Conservation (phyloP, 2,888 invertebrate species). For the Caenorhabditis imperialis region DNA sequence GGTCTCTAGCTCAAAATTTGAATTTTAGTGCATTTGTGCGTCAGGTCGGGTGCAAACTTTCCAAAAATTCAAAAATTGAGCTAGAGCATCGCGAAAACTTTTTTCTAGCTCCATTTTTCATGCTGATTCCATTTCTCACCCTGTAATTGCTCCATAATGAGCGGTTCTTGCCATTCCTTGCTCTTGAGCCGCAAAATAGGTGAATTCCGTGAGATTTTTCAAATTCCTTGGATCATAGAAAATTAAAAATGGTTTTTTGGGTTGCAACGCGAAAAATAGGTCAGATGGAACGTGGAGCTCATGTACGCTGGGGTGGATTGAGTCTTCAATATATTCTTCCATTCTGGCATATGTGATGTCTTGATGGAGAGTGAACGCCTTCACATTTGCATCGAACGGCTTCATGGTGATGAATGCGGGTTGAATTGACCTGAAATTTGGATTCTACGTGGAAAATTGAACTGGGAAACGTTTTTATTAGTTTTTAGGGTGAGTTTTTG, state of each 20-base stretch:
- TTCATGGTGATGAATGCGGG: constrained; percentile 65
- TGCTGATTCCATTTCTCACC: constrained; percentile 11
- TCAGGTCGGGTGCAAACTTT: neutral
- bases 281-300: constrained; percentile 5
- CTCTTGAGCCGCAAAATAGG: constrained; percentile 28
- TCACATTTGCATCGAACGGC: constrained; percentile 46
- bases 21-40: neutral
- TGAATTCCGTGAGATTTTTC: constrained; percentile 44
- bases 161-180: constrained; percentile 7
- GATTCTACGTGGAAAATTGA: too few species aligned
- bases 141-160: constrained; percentile 19
- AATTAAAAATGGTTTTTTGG: constrained; percentile 38
- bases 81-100: too few species aligned
- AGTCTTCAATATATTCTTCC: constrained; percentile 42
- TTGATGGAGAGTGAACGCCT: constrained; percentile 53
- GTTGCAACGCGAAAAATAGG: constrained; percentile 5
- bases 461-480: too few species aligned
- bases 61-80: neutral
- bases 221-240: constrained; percentile 46
- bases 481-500: too few species aligned
- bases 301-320: constrained; percentile 37
- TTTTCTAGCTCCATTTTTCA: neutral
- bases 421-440: constrained; percentile 40
- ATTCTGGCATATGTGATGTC: constrained; percentile 52
- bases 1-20: neutral